Conservation (phyloP, 2,888 invertebrate genomes). For the Timema podura region DNA sequence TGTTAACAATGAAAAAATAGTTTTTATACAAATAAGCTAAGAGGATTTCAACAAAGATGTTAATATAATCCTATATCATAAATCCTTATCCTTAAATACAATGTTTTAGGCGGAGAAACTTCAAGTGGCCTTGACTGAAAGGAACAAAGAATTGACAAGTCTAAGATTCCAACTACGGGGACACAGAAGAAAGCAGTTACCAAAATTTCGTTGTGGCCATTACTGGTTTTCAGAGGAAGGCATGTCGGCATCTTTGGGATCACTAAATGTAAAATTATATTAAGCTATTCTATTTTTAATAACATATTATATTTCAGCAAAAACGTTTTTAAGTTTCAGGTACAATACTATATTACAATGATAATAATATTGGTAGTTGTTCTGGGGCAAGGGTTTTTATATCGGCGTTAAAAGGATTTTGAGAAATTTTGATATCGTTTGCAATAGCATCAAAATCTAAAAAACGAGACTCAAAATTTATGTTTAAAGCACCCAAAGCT, state of each 20-base stretch:
- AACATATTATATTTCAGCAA: too few species aligned
- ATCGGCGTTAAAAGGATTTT: conserved; percentile 33
- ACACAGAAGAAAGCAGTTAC: not conserved
- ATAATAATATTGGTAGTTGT: too few species aligned
- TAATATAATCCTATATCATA: not conserved
- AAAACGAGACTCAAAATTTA: conserved; percentile 35
- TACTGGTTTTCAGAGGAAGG: conserved; percentile 29
- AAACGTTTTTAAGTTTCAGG: too few species aligned
- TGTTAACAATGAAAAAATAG: too few species aligned
- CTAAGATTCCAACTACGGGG: conserved; percentile 29
- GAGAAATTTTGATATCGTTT: conserved; percentile 25
- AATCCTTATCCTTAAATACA: too few species aligned
- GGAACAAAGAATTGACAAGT: conserved; percentile 34
- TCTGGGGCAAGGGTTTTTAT: conserved; percentile 31
- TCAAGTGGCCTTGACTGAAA: conserved; percentile 35
- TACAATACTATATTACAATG: too few species aligned
- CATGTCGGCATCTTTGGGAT: conserved; percentile 19
- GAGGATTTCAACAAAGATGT: too few species aligned
- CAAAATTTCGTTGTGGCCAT: conserved; percentile 5
- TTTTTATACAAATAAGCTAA: too few species aligned
- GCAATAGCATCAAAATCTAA: conserved; percentile 21
- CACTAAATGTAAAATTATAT: not conserved
- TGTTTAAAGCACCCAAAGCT: conserved; percentile 35
- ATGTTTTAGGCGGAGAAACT: conserved; percentile 39
- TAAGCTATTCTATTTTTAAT: too few species aligned